Percentiles rank a stretch among this genome's conserved stretches.
Conservation (phyloP, 2,113 vertebrate species). For the Bubalus kerabau region DNA sequence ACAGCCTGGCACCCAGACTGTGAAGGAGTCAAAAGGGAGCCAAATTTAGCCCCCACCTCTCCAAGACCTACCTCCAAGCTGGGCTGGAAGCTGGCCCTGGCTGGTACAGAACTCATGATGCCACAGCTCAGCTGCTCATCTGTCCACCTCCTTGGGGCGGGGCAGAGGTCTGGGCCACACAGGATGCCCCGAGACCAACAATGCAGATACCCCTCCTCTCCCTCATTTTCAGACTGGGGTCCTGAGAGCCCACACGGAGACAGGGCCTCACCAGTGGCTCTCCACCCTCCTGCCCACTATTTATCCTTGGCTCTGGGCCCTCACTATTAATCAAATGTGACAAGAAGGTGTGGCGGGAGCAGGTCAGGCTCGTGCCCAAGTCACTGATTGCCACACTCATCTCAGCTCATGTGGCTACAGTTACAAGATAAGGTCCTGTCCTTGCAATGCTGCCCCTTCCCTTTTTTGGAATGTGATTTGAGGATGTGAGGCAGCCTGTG, state of each 20-base stretch:
- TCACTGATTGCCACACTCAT: not conserved
- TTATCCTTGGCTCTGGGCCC: constrained; percentile 6
- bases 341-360: constrained; percentile 23
- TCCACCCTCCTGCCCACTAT: not conserved
- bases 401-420: not conserved
- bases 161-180: not conserved
- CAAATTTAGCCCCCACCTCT: not conserved
- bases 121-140: not conserved
- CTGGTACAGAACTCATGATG: not conserved
- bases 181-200: not conserved
- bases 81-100: not conserved
- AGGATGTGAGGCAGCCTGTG: not conserved
- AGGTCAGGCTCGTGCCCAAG: constrained; percentile 37
- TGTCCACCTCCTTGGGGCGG: not conserved
- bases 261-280: not conserved
- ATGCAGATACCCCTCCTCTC: not conserved
- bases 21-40: not conserved
- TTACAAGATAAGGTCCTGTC: constrained; percentile 15
- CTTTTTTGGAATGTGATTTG: not conserved
- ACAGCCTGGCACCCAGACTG: not conserved
- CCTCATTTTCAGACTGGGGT: not conserved
- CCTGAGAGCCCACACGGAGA: not conserved
- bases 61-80: not conserved
- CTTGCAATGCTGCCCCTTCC: not conserved
- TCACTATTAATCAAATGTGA: constrained; percentile 34